Conservation (phyloP, 1,140 invertebrate species). For the Meloidogyne chitwoodi region DNA sequence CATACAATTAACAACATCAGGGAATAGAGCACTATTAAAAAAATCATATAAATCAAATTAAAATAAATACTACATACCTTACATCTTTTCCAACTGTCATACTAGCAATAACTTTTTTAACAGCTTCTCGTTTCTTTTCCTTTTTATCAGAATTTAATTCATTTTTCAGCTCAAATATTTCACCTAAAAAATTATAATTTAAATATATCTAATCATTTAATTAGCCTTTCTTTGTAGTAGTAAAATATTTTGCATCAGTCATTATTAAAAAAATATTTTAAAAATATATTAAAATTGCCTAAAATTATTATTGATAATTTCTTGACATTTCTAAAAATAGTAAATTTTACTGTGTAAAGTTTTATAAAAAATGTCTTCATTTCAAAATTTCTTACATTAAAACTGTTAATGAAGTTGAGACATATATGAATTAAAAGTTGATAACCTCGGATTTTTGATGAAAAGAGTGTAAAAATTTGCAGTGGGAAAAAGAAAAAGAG, state of each 20-base stretch:
- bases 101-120: conserved; percentile 99
- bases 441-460: too few relatives aligned
- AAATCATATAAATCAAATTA: neutral
- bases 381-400: too few relatives aligned
- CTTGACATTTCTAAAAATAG: too few relatives aligned
- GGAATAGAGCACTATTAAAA: conserved; percentile 75
- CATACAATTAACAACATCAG: conserved; percentile 99
- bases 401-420: too few relatives aligned
- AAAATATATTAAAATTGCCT: too few relatives aligned
- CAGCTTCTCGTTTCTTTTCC: conserved; percentile 98
- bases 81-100: conserved; percentile 93
- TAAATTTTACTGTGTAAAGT: too few relatives aligned
- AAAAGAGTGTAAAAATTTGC: too few relatives aligned
- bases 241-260: conserved; percentile 99
- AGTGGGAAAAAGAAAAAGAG: too few relatives aligned
- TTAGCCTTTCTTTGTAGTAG: conserved; percentile 91
- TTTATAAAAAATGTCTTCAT: too few relatives aligned
- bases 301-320: too few relatives aligned
- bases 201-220: neutral
- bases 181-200: conserved; percentile 64
- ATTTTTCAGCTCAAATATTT: conserved; percentile 97
- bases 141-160: conserved; percentile 99
- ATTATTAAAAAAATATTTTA: conserved; percentile 64
- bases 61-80: conserved; percentile 63
- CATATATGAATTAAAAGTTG: too few relatives aligned